Conservation (phyloP, 37 sponge, comb jelly and placozoan genomes). For the Chondrosia reniformis region DNA sequence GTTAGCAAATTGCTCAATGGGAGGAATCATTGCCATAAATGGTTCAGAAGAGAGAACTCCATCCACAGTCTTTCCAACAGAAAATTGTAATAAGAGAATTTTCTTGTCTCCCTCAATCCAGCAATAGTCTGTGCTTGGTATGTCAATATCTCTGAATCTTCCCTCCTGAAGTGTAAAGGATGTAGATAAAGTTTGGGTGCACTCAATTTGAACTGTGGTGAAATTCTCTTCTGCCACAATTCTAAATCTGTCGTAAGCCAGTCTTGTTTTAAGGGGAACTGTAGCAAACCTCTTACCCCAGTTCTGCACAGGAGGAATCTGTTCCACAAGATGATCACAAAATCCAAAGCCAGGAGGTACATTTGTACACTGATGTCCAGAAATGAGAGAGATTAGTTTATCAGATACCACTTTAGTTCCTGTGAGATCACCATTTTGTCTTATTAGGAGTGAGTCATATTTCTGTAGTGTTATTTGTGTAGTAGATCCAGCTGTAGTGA, state of each 20-base stretch:
- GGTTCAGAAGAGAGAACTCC: neutral
- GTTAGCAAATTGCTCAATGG: neutral
- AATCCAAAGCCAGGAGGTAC: neutral
- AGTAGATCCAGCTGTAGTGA: neutral
- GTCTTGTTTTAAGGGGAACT: slow-evolving; percentile 12
- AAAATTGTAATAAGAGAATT: slow-evolving; percentile 9
- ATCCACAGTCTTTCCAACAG: neutral
- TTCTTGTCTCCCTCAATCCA: neutral
- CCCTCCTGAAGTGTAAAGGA: neutral
- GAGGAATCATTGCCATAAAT: slow-evolving; percentile 13
- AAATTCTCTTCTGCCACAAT: slow-evolving; percentile 2
- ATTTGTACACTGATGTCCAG: neutral
- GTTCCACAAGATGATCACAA: slow-evolving; percentile 62
- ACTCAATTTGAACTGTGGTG: neutral
- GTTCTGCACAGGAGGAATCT: slow-evolving; percentile 30
- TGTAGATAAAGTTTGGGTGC: neutral
- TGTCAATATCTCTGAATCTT: neutral
- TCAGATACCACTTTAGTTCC: slow-evolving; percentile 17
- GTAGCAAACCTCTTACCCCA: slow-evolving; percentile 35
- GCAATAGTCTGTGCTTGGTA: neutral
- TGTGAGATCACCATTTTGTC: slow-evolving; percentile 25
- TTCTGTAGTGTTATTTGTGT: neutral
- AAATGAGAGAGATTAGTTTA: slow-evolving; percentile 7
- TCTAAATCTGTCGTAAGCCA: neutral
- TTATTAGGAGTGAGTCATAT: neutral